These are phyloP conservation scores for Neomorphus geoffroyi DNA, from an alignment of 2,797 vertebrate genomes.

Conservation along the genomic window DNA sequence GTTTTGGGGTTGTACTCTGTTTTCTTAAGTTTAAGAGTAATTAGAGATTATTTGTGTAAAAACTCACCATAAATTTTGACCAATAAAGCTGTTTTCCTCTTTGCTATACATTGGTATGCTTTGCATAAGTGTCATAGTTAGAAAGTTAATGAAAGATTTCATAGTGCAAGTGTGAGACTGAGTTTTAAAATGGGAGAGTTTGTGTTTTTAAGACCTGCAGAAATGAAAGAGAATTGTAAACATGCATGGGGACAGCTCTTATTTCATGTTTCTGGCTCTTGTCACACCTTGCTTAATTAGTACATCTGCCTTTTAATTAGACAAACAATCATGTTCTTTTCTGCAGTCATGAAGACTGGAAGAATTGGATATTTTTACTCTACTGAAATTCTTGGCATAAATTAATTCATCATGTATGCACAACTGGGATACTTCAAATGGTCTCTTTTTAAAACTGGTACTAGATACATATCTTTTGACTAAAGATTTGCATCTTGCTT, in stretches of 20 bases:
- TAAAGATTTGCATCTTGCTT: background rate
- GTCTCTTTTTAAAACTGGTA: background rate
- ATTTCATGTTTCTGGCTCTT: background rate
- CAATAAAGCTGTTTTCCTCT: background rate
- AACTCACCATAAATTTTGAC: background rate
- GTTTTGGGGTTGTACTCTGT: background rate
- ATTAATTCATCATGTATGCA: slow-evolving; percentile 18
- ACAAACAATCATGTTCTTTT: slow-evolving; percentile 4
- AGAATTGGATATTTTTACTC: slow-evolving; percentile 52
- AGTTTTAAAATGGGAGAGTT: background rate
- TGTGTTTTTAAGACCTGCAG: background rate
- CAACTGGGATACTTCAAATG: background rate
- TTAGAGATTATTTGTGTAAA: background rate
- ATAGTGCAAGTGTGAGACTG: background rate
- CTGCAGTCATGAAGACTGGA: slow-evolving; percentile 4
- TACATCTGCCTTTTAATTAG: slow-evolving; percentile 50
- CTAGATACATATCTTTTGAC: background rate
- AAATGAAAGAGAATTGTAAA: background rate
- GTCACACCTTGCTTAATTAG: slow-evolving; percentile 52
- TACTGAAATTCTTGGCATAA: slow-evolving; percentile 27
- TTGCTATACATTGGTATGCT: background rate
- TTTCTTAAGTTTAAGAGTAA: background rate
- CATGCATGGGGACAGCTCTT: background rate
- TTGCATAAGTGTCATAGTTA: background rate
- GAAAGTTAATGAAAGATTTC: background rate